A percentile compares a stretch with the other conserved stretches of the same genome.
phyloP scores from a whole-genome alignment of 2,797 vertebrate genomes.

The Sphenopsis melanotis region DNA sequence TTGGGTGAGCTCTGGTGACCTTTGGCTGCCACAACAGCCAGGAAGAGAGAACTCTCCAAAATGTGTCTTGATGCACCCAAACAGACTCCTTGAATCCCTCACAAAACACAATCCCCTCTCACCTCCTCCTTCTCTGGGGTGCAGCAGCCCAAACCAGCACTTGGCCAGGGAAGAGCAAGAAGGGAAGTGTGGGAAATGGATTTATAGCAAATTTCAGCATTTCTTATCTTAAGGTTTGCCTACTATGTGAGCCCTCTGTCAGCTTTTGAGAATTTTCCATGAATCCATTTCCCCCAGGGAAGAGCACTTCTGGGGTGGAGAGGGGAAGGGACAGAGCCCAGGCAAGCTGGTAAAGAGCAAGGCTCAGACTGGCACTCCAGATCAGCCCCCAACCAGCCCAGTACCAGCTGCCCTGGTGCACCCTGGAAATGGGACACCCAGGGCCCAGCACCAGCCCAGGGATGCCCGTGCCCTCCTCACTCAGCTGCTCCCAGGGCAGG shows the following conservation, averaged over 20 bases:
- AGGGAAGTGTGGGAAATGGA: not conserved
- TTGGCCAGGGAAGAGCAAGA: not conserved
- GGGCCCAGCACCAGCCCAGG: not conserved
- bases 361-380: not conserved
- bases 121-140: not conserved
- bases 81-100: not conserved
- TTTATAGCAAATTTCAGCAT: not conserved
- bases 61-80: accelerated
- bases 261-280: not conserved
- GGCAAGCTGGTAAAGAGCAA: not conserved
- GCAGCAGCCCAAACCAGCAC: not conserved
- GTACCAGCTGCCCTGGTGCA: not conserved
- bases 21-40: not conserved
- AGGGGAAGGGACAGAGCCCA: not conserved
- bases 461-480: not conserved
- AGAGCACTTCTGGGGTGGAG: accelerated
- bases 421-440: not conserved
- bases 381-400: not conserved
- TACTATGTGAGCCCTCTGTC: not conserved
- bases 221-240: not conserved
- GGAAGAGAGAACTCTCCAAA: not conserved
- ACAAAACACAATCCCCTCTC: not conserved
- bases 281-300: not conserved
- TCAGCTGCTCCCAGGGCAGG: not conserved
- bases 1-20: not conserved